These are phyloP conservation scores for Nephotettix cincticeps DNA, from an alignment of 1,140 invertebrate species.

Conservation along the genomic window DNA sequence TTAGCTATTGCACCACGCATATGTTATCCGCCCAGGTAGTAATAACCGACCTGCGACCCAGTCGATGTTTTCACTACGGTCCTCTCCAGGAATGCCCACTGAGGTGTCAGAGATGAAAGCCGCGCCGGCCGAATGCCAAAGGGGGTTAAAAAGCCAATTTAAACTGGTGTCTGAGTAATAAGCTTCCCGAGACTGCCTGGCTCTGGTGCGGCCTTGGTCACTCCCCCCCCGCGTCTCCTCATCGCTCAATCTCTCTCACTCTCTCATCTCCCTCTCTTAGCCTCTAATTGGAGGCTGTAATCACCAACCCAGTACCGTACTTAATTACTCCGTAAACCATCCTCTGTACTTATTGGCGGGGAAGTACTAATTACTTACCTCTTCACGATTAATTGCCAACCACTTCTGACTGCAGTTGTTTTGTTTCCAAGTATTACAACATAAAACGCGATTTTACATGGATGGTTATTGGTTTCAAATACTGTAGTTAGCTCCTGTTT, in stretches of 20 bases:
- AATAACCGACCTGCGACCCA: slow-evolving; percentile 24
- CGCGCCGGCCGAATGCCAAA: slow-evolving; percentile 23
- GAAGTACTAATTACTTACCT: no score
- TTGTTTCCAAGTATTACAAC: no score
- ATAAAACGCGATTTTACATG: no score
- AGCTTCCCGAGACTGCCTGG: slow-evolving; percentile 19
- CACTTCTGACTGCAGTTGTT: no score
- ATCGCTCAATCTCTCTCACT: neutral
- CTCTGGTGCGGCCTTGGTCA: slow-evolving; percentile 3
- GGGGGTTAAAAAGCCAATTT: slow-evolving; percentile 29
- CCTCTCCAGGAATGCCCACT: slow-evolving; percentile 16
- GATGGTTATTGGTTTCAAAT: no score
- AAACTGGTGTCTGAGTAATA: slow-evolving; percentile 27
- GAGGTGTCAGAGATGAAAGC: slow-evolving; percentile 26
- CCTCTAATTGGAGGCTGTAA: slow-evolving; percentile 6
- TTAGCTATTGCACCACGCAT: no score
- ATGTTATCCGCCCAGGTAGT: no score
- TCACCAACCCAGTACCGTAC: neutral
- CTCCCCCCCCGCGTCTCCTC: neutral
- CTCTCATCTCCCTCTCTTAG: neutral
- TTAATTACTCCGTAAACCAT: slow-evolving; percentile 7
- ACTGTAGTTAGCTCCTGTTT: no score
- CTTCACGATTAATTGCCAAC: no score
- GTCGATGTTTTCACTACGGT: slow-evolving; percentile 8
- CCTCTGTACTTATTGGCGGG: no score